Evolutionary conservation across 2,797 vertebrate species (phyloP).

Genomic region (Myripristis murdjan): DNA sequence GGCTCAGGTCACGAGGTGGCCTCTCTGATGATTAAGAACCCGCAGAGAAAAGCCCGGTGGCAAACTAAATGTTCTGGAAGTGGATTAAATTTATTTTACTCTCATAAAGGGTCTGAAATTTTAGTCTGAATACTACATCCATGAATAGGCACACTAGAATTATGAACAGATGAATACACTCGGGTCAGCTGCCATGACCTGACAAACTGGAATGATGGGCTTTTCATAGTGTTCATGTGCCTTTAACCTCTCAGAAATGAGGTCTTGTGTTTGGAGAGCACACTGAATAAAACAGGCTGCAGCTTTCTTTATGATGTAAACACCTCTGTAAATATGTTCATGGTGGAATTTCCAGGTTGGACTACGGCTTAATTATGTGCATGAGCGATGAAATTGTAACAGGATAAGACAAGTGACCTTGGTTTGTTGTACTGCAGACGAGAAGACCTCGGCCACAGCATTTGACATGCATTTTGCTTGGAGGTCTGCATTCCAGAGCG

Average conservation of each 20-base stretch:
- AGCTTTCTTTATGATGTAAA: constrained; percentile 1
- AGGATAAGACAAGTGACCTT: constrained; percentile 34
- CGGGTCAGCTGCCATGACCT: neutral
- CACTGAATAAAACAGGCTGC: constrained; percentile 8
- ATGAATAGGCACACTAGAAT: neutral
- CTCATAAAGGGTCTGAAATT: neutral
- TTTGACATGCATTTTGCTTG: neutral
- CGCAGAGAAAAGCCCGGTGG: too few relatives aligned
- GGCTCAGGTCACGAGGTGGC: neutral
- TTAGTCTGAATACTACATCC: neutral
- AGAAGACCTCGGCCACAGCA: neutral
- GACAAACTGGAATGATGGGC: neutral
- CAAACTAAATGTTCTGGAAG: too few relatives aligned
- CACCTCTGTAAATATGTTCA: neutral
- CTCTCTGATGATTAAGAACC: neutral
- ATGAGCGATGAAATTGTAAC: constrained; percentile 37
- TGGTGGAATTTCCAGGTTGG: constrained; percentile 6
- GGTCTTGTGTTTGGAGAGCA: neutral
- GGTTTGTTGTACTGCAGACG: constrained; percentile 16
- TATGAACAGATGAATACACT: neutral
- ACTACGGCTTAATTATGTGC: constrained; percentile 36
- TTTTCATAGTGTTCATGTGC: neutral
- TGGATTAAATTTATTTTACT: too few relatives aligned
- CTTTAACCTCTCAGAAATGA: neutral
- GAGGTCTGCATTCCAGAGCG: neutral